phyloP scores from a whole-genome alignment of 2,888 invertebrate species.

The Plagodis pulveraria region DNA sequence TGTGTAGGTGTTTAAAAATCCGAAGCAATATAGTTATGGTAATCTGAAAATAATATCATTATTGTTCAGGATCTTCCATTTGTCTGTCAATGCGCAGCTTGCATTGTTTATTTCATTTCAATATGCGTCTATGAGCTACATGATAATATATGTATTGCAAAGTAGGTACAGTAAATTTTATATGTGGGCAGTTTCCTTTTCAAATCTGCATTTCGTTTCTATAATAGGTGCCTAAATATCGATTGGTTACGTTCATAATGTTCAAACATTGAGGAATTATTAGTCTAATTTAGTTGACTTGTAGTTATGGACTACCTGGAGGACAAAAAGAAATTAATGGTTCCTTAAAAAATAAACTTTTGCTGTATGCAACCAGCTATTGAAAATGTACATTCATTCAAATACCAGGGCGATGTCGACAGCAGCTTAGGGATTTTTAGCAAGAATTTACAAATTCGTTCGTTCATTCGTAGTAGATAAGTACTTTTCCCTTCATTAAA shows the following conservation, averaged over 20 bases:
- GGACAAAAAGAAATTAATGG: constrained; percentile 12
- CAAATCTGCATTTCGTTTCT: background rate
- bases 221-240: background rate
- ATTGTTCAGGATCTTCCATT: too few species aligned
- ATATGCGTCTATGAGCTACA: too few species aligned
- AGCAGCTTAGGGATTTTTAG: constrained; percentile 16
- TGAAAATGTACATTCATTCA: constrained; percentile 4
- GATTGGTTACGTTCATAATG: too few species aligned
- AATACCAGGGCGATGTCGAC: constrained; percentile 12
- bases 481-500: constrained; percentile 2
- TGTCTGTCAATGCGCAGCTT: too few species aligned
- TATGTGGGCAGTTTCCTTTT: too few species aligned
- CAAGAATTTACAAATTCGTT: constrained; percentile 2
- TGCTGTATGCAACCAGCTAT: constrained; percentile 2
- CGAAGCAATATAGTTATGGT: too few species aligned
- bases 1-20: too few species aligned
- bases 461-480: constrained; percentile 10
- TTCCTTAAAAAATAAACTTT: background rate
- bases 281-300: background rate
- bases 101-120: too few species aligned
- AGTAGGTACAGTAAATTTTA: too few species aligned
- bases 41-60: too few species aligned
- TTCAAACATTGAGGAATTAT: too few species aligned
- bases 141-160: too few species aligned
- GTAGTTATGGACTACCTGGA: constrained; percentile 14